Evolutionary conservation across 2,797 vertebrate genomes (phyloP).

Genomic region (Zalophus californianus): DNA sequence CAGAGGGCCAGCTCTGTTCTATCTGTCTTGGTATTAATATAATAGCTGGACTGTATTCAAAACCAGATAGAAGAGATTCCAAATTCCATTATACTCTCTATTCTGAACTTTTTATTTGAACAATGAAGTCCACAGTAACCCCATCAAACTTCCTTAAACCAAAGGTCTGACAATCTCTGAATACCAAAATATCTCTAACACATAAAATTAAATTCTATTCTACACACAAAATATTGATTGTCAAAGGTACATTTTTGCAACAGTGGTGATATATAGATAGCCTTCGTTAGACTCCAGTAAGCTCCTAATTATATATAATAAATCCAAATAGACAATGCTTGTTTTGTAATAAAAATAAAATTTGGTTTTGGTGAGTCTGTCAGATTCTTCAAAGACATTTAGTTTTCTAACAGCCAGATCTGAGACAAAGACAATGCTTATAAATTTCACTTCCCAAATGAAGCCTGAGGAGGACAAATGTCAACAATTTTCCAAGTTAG

Average conservation of each 20-base stretch:
- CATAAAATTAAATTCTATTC: slow-evolving; percentile 74
- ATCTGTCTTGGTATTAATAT: slow-evolving; percentile 72
- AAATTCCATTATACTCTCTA: slow-evolving; percentile 80
- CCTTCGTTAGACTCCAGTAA: slow-evolving; percentile 61
- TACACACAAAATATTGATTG: slow-evolving; percentile 47
- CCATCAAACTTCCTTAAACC: slow-evolving; percentile 80
- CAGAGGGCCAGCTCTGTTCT: slow-evolving; percentile 55
- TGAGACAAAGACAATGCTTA: slow-evolving; percentile 32
- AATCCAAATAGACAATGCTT: slow-evolving; percentile 62
- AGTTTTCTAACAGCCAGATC: slow-evolving; percentile 39
- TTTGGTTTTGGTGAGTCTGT: slow-evolving; percentile 31
- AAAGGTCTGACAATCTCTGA: slow-evolving; percentile 64
- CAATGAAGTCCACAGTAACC: slow-evolving; percentile 79
- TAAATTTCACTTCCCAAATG: slow-evolving; percentile 56
- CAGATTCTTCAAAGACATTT: slow-evolving; percentile 55
- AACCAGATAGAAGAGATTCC: slow-evolving; percentile 80
- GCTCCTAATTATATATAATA: slow-evolving; percentile 71
- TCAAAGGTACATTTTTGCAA: slow-evolving; percentile 66
- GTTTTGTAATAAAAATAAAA: slow-evolving; percentile 63
- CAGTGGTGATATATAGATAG: slow-evolving; percentile 25
- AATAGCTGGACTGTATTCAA: slow-evolving; percentile 79
- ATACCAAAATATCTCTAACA: slow-evolving; percentile 74
- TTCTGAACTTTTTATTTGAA: slow-evolving; percentile 82
- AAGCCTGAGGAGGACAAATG: neutral
- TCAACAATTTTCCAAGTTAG: slow-evolving; percentile 17